phyloP scores from a whole-genome alignment of 2,888 invertebrate species.

The Campaea margaritaria region DNA sequence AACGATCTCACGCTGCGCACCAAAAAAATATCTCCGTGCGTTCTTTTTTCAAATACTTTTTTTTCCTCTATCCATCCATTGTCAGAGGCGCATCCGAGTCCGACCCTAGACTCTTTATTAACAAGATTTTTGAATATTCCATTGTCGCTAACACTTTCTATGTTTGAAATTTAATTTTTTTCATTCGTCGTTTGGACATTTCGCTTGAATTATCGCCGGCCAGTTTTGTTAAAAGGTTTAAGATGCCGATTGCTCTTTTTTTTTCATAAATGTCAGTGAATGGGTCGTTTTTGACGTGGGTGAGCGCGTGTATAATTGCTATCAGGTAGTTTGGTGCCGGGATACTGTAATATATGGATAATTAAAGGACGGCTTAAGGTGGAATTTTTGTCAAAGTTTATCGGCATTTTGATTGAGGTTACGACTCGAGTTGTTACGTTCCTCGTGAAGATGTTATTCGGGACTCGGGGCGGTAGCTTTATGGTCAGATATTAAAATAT shows the following conservation, averaged over 20 bases:
- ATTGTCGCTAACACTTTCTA: slow-evolving; percentile 85
- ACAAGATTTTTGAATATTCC: slow-evolving; percentile 83
- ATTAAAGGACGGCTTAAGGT: slow-evolving; percentile 83
- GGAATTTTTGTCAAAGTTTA: slow-evolving; percentile 85
- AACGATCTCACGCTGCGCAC: slow-evolving; percentile 82
- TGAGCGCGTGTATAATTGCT: slow-evolving; percentile 84
- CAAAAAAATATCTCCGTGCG: slow-evolving; percentile 63
- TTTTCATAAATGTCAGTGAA: slow-evolving; percentile 76
- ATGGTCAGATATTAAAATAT: slow-evolving; percentile 62
- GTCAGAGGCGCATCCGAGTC: slow-evolving; percentile 57
- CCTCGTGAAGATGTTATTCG: slow-evolving; percentile 62
- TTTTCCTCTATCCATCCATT: slow-evolving; percentile 64
- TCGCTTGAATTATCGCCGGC: slow-evolving; percentile 84
- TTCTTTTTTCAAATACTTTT: slow-evolving; percentile 62
- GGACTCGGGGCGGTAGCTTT: slow-evolving; percentile 77
- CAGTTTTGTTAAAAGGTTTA: slow-evolving; percentile 83
- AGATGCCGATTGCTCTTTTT: slow-evolving; percentile 72
- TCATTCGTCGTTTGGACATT: slow-evolving; percentile 79
- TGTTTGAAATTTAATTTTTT: slow-evolving; percentile 75
- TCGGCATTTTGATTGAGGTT: slow-evolving; percentile 84
- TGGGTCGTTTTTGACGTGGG: slow-evolving; percentile 80
- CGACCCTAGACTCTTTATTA: slow-evolving; percentile 78
- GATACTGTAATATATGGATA: slow-evolving; percentile 83
- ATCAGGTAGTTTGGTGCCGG: slow-evolving; percentile 79
- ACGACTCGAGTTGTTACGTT: slow-evolving; percentile 62